A percentile compares a stretch with the other conserved stretches of the same genome.
phyloP scores from a whole-genome alignment of 2,797 vertebrate genomes.

The Pyrocephalus nanus region DNA sequence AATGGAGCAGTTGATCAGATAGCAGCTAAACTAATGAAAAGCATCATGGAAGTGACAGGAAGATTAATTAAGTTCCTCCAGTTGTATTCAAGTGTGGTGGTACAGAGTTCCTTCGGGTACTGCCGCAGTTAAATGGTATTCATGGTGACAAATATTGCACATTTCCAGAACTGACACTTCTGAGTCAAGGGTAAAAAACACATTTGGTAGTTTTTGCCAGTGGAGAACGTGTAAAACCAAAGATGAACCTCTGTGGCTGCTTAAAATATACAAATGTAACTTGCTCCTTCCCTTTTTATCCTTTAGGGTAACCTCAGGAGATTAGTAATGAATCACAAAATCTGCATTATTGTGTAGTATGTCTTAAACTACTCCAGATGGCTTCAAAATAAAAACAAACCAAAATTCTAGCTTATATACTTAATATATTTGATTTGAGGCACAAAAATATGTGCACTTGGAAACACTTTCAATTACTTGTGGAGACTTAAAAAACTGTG shows the following conservation, averaged over 20 bases:
- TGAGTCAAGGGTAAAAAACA: slow-evolving; percentile 93
- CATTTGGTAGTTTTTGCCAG: slow-evolving; percentile 74
- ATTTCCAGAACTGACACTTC: slow-evolving; percentile 85
- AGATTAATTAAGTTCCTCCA: slow-evolving; percentile 95
- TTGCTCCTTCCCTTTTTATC: slow-evolving; percentile 62
- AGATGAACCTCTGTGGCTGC: slow-evolving; percentile 26
- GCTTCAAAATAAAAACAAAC: slow-evolving; percentile 59
- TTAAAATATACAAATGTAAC: slow-evolving; percentile 68
- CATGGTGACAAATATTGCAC: slow-evolving; percentile 92
- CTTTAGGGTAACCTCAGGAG: slow-evolving; percentile 53
- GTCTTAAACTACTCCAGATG: slow-evolving; percentile 54
- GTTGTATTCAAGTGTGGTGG: slow-evolving; percentile 75
- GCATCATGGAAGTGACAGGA: slow-evolving; percentile 91
- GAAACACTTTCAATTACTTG: slow-evolving; percentile 54
- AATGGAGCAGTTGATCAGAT: slow-evolving; percentile 88
- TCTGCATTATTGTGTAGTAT: slow-evolving; percentile 12
- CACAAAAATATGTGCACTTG: slow-evolving; percentile 40
- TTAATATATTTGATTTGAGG: slow-evolving; percentile 52
- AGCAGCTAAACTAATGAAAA: slow-evolving; percentile 93
- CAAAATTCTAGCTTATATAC: not conserved
- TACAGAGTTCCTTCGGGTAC: slow-evolving; percentile 82
- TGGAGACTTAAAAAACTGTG: slow-evolving; percentile 1
- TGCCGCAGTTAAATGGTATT: slow-evolving; percentile 85
- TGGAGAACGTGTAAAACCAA: slow-evolving; percentile 33
- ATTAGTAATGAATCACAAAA: slow-evolving; percentile 38